Evolutionary conservation across 2,113 vertebrate species (phyloP), one percentile per base, ranked within the genome.

Genomic region (Albula glossodonta): DNA sequence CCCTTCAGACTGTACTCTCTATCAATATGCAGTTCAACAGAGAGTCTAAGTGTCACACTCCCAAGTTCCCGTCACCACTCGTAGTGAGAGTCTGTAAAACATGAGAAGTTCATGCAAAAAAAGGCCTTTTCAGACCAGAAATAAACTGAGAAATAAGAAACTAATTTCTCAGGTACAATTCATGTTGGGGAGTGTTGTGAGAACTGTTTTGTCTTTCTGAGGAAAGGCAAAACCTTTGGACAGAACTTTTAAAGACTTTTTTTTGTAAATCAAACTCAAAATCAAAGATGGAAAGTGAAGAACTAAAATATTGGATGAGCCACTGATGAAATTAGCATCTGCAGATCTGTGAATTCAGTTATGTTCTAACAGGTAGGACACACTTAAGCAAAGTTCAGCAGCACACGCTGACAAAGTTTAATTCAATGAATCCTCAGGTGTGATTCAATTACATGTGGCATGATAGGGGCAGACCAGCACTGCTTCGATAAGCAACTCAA

Each of bases 391-490:
- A 22, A 74, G 70, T 74, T 74, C 70, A 74, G 31, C 11, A 25
- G 70, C 31, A 31, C 70, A 74, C 1, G 70, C 70, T 11, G 22
- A n/a, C 22, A 74, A 74, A 74, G 70, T 74, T 74, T n/a, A 74
- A 74, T 74, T 74, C 22, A 31, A 74, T 74, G 22, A 31, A 74
- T 11, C 22, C 70, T 8, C 17, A 74, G 70, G 70, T 74, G 22
- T 31, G 70, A 74, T 74, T 74, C 70, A 31, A 74, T 74, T 74
- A 74, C 70, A 22, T 74, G 70, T 31, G n/a, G 70, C n/a, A 74
- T 70, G 6, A 70, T n/a, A 70, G 63, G 63, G n/a, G 19, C 63
- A n/a, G 19, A 70, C 22, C 63, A n/a, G 22, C 63, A 17, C 63
- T 70, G 22, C 22, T 70, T 22, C n/a, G 19, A 17, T 3, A 22